Evolutionary conservation across 2,797 vertebrate species (phyloP).

Genomic region (Salarias fasciatus): DNA sequence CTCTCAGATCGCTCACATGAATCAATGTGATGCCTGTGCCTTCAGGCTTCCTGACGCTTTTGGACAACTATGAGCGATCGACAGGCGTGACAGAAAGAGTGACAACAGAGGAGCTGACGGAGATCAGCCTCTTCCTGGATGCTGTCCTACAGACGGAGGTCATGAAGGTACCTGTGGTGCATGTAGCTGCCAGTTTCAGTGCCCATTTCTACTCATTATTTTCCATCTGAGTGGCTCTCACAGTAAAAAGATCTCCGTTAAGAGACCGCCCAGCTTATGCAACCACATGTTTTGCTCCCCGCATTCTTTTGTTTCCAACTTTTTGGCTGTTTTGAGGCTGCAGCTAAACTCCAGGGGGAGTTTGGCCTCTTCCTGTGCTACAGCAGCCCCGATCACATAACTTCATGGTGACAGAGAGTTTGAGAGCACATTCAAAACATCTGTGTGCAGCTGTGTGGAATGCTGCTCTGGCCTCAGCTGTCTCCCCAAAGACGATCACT

Average conservation of each 20-base stretch:
- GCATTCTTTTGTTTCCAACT: constrained; percentile 10
- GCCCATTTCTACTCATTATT: not conserved
- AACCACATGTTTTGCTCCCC: too few relatives aligned
- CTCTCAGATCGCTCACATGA: too few relatives aligned
- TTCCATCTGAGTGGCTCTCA: not conserved
- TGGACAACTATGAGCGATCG: constrained; percentile 90
- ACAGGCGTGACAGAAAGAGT: constrained; percentile 84
- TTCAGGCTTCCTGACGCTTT: constrained; percentile 83
- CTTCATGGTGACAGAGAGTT: constrained; percentile 16
- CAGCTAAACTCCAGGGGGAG: constrained; percentile 37
- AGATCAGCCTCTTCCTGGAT: constrained; percentile 86
- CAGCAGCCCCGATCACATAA: constrained; percentile 26
- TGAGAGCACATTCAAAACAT: constrained; percentile 48
- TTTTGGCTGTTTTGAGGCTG: constrained; percentile 15
- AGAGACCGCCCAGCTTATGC: not conserved
- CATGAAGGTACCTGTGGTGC: constrained; percentile 83
- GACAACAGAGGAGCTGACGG: constrained; percentile 83
- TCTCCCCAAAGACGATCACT: constrained; percentile 25
- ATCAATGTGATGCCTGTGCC: constrained; percentile 6
- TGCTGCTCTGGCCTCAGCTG: constrained; percentile 27
- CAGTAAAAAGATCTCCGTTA: not conserved
- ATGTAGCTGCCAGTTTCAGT: constrained; percentile 8
- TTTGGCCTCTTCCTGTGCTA: constrained; percentile 37
- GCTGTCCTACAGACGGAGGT: constrained; percentile 85
- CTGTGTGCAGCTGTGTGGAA: constrained; percentile 66